These are phyloP conservation scores for Teleogryllus occipitalis DNA, from an alignment of 1,140 invertebrate genomes.

Conservation along the genomic window DNA sequence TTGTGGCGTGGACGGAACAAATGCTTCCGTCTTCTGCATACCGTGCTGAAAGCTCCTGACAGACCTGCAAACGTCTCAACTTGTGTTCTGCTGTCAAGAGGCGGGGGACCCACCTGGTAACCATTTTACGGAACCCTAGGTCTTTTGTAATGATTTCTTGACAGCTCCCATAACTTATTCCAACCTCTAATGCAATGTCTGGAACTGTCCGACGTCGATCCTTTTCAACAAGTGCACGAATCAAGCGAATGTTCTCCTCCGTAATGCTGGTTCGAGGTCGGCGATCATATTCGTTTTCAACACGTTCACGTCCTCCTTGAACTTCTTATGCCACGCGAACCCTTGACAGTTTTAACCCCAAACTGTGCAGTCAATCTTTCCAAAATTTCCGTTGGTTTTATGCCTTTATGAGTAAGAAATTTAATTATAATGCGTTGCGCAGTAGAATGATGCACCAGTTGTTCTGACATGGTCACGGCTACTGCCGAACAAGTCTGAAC, in stretches of 20 bases:
- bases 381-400: slow-evolving; percentile 13
- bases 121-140: background rate
- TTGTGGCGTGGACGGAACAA: no score
- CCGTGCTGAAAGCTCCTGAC: no score
- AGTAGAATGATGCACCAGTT: background rate
- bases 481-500: background rate
- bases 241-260: background rate
- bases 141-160: background rate
- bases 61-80: background rate
- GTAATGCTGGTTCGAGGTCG: background rate
- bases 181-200: slow-evolving; percentile 1
- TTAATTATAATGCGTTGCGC: background rate
- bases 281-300: background rate
- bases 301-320: background rate
- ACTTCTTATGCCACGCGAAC: slow-evolving; percentile 6
- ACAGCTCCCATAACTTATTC: slow-evolving; percentile 8
- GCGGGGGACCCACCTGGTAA: background rate
- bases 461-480: background rate
- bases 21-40: no score
- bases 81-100: background rate
- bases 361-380: background rate
- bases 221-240: background rate
- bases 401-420: background rate
- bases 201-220: background rate
- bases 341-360: background rate